A percentile compares a stretch with the other conserved stretches of the same genome.
These are phyloP conservation scores for Ooceraea biroi DNA, from an alignment of 1,140 invertebrate genomes.

Conservation along the genomic window DNA sequence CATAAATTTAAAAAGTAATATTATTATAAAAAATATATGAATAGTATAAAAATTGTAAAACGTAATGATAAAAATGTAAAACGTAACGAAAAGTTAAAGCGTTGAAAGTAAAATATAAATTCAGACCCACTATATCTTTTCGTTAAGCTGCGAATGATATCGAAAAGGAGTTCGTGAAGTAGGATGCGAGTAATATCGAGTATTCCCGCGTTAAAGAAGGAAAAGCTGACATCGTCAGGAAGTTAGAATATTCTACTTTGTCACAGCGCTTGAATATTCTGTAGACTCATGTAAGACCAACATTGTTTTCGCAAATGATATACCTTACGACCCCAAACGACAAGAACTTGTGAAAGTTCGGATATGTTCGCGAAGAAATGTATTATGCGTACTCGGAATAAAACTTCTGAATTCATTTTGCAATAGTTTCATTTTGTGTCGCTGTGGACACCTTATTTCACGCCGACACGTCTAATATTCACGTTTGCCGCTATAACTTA, in stretches of 20 bases:
- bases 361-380: conserved; percentile 28
- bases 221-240: conserved; percentile 39
- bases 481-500: not conserved
- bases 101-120: not conserved
- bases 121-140: not conserved
- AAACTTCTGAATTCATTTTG: conserved; percentile 33
- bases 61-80: not conserved
- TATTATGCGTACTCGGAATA: not conserved
- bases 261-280: conserved; percentile 48
- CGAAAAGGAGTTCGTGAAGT: conserved; percentile 19
- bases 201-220: conserved; percentile 18
- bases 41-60: not conserved
- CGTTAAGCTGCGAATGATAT: not conserved
- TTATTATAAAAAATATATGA: not conserved
- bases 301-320: conserved; percentile 53
- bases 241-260: conserved; percentile 54
- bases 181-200: conserved; percentile 19
- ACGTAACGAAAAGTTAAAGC: not conserved
- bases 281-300: conserved; percentile 41
- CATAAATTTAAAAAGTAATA: not conserved
- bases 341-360: conserved; percentile 36
- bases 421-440: conserved; percentile 1
- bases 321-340: conserved; percentile 8
- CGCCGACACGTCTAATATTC: not conserved
- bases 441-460: not conserved